A percentile compares a stretch with the other conserved stretches of the same genome.
These are phyloP conservation scores for Capitulum mitella DNA, from an alignment of 2,888 invertebrate species.

Conservation along the genomic window DNA sequence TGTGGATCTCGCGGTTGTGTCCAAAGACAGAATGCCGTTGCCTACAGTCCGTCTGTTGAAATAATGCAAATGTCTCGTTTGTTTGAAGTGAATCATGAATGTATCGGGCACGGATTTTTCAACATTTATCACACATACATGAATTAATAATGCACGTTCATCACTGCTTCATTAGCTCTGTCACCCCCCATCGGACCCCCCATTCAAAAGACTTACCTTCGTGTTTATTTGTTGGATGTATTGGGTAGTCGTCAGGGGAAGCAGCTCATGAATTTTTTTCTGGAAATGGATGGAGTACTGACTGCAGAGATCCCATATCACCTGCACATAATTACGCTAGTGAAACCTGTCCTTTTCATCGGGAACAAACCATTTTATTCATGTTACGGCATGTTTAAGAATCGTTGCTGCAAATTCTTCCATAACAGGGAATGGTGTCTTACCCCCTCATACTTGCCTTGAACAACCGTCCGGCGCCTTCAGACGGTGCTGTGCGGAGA, in stretches of 20 bases:
- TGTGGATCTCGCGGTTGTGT: not conserved
- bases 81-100: too few relatives aligned
- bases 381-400: not conserved
- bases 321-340: not conserved
- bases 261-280: too few relatives aligned
- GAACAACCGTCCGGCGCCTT: too few relatives aligned
- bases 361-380: not conserved
- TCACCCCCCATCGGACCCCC: too few relatives aligned
- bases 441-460: conserved; percentile 38
- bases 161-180: too few relatives aligned
- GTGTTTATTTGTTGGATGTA: too few relatives aligned
- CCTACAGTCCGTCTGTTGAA: not conserved
- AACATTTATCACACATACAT: too few relatives aligned
- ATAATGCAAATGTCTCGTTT: not conserved
- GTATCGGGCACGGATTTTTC: too few relatives aligned
- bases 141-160: too few relatives aligned
- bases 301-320: not conserved
- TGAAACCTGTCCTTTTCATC: not conserved
- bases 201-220: too few relatives aligned
- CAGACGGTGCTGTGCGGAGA: conserved; percentile 64
- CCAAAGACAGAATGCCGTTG: not conserved
- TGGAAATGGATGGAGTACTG: conserved; percentile 5
- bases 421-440: not conserved
- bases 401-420: conserved; percentile 27
- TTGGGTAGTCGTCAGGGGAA: too few relatives aligned